These are phyloP conservation scores for Ariolimax columbianus DNA, from an alignment of 2,888 invertebrate genomes.

Conservation along the genomic window DNA sequence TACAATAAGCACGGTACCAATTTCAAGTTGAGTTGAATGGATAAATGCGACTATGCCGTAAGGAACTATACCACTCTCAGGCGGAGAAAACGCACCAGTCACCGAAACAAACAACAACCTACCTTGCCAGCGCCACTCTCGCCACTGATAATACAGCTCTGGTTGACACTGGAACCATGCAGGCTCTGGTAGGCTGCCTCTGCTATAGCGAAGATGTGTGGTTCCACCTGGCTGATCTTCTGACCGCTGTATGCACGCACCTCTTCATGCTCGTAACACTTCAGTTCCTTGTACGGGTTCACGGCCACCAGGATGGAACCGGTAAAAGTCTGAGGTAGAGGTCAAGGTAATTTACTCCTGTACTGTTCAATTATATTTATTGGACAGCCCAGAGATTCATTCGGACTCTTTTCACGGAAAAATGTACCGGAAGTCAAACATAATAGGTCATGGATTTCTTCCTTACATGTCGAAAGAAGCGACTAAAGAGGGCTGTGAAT, in stretches of 20 bases:
- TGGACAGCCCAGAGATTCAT: background rate
- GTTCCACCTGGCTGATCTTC: conserved; percentile 87
- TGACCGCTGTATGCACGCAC: conserved; percentile 77
- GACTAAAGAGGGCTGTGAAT: too few relatives aligned
- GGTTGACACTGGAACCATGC: conserved; percentile 83
- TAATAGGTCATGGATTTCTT: too few relatives aligned
- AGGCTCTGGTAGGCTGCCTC: conserved; percentile 91
- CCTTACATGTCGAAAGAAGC: too few relatives aligned
- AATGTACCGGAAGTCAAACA: too few relatives aligned
- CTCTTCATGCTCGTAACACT: conserved; percentile 87
- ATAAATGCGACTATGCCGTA: too few relatives aligned
- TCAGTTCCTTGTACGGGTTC: conserved; percentile 95
- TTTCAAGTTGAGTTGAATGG: too few relatives aligned
- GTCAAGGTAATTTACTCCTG: background rate
- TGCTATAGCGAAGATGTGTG: conserved; percentile 92
- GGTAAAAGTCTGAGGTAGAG: conserved; percentile 87
- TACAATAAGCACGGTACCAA: too few relatives aligned
- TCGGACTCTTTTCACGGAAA: too few relatives aligned
- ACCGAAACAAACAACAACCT: conserved; percentile 10
- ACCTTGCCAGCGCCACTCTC: conserved; percentile 96
- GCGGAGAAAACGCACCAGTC: background rate
- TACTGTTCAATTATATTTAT: too few relatives aligned
- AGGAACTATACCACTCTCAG: background rate
- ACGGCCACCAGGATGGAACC: conserved; percentile 94
- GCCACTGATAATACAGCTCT: conserved; percentile 83